Percentiles rank a stretch among this genome's conserved stretches.
phyloP scores from a whole-genome alignment of 2,113 vertebrate genomes.

The Cynoglossus semilaevis region DNA sequence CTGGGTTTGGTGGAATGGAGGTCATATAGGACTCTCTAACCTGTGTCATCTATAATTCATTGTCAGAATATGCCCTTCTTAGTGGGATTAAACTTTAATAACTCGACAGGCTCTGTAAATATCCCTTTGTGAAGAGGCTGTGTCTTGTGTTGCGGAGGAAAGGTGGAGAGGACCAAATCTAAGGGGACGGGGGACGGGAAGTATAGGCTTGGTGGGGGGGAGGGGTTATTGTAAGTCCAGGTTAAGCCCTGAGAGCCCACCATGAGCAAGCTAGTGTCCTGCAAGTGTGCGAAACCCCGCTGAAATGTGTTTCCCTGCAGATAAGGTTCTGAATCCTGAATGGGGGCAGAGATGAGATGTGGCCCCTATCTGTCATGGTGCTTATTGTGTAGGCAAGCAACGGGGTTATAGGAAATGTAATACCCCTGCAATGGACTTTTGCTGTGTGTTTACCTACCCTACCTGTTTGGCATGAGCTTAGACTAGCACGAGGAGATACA shows the following conservation, averaged over 20 bases:
- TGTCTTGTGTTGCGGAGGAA: conserved; percentile 37
- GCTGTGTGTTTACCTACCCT: conserved; percentile 31
- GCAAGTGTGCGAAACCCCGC: conserved; percentile 34
- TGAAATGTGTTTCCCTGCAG: conserved; percentile 76
- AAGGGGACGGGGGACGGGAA: conserved; percentile 33
- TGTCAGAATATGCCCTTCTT: conserved; percentile 77
- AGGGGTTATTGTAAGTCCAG: conserved; percentile 49
- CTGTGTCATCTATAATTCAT: conserved; percentile 82
- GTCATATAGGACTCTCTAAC: conserved; percentile 73
- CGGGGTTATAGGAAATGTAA: conserved; percentile 71
- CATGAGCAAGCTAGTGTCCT: conserved; percentile 63
- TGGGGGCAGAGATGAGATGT: conserved; percentile 64
- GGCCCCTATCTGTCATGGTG: conserved; percentile 69
- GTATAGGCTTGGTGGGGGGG: conserved; percentile 31
- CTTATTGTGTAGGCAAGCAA: conserved; percentile 66
- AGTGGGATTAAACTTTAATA: conserved; percentile 83
- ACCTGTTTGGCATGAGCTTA: conserved; percentile 27
- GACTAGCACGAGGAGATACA: conserved; percentile 34
- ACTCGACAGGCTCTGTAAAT: conserved; percentile 77
- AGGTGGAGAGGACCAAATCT: conserved; percentile 30
- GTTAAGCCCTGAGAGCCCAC: conserved; percentile 65
- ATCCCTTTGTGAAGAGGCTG: conserved; percentile 66
- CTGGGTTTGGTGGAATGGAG: conserved; percentile 59
- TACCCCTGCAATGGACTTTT: conserved; percentile 61
- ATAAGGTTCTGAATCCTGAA: conserved; percentile 71